Base-by-base conservation (phyloP, 2,113 vertebrate genomes). In the Patagioenas fasciata region DNA sequence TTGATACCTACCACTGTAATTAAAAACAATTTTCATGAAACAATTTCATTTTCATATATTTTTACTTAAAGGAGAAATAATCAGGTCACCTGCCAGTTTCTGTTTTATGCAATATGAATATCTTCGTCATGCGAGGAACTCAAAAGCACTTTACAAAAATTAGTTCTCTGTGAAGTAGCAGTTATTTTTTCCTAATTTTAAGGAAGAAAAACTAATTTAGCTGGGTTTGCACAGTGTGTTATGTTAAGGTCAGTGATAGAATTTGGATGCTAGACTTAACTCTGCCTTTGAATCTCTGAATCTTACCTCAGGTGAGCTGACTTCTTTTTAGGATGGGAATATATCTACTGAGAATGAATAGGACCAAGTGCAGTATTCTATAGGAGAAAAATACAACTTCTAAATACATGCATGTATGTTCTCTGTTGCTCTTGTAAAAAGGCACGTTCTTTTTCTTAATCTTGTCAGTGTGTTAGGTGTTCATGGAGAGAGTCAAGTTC, bases 1-100 rank as follows among this genome's bases (percentile, higher is more conserved):
- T 86, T 80, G 88, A 48, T 85, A 96, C 51, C 54, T 88, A 72
- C 65, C 69, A 72, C 73, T 86, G 69, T 81, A 92, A 85, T 93
- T 85, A 95, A 92, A 94, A 81, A 70, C 75, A 80, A 14, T 80
- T 91, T 78, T 75, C 60, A 58, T 74, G 78, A 81, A 62, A 86
- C 8, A 44, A 26, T 51, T 85, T 88, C 25, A 85, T 86, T 87
- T 90, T 73, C 42, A 6, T 67, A 38, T 66, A 21, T 57, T 75
- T 73, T 88, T 91, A 65, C 74, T 82, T 85, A 60, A 77, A 86
- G 47, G 15, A 86, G 56, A 81, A 83, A 65, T 60, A 86, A 50
- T 60, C 44, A 42, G 20, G 15, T 89, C 64, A 72, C 6, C 29
- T 88, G 13, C 19, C 40, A 57, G 28, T 81, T 88, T 75, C 53